phyloP scores from a whole-genome alignment of 1,140 invertebrate species.

The Oscheius sp. region DNA sequence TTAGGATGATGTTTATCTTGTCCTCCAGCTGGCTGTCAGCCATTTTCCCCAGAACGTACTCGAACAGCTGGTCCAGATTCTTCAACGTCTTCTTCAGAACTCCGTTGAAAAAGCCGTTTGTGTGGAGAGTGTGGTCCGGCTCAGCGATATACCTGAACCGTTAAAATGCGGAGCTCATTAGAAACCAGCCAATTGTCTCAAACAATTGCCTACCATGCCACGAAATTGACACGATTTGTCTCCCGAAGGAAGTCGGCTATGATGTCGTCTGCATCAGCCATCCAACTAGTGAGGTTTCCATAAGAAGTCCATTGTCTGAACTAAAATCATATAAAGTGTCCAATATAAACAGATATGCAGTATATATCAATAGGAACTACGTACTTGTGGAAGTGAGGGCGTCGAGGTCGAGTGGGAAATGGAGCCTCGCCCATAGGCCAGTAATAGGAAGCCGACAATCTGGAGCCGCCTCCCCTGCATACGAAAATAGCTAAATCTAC shows the following conservation, averaged over 20 bases:
- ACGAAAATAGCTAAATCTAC: neutral
- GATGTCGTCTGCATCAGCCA: constrained; percentile 24
- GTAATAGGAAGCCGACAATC: constrained; percentile 22
- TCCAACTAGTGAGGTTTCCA: constrained; percentile 24
- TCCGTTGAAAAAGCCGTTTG: constrained; percentile 26
- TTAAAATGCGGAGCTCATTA: too few species aligned
- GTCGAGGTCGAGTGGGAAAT: constrained; percentile 9
- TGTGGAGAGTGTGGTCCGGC: constrained; percentile 34
- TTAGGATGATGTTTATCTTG: constrained; percentile 26
- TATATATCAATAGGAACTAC: neutral
- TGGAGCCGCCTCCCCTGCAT: neutral
- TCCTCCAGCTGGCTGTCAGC: constrained; percentile 9
- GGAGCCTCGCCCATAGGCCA: constrained; percentile 31
- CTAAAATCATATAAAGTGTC: neutral
- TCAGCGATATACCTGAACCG: constrained; percentile 25
- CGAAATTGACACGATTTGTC: constrained; percentile 13
- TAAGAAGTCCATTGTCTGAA: constrained; percentile 32
- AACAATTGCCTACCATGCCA: constrained; percentile 13
- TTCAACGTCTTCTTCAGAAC: constrained; percentile 25
- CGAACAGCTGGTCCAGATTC: constrained; percentile 15
- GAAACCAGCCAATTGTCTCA: neutral
- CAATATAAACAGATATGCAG: neutral
- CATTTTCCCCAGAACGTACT: constrained; percentile 20
- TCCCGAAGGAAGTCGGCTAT: constrained; percentile 18
- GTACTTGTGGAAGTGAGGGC: neutral